Base-by-base conservation (phyloP, 2,113 vertebrate species). In the Andinoacara biseriatus region DNA sequence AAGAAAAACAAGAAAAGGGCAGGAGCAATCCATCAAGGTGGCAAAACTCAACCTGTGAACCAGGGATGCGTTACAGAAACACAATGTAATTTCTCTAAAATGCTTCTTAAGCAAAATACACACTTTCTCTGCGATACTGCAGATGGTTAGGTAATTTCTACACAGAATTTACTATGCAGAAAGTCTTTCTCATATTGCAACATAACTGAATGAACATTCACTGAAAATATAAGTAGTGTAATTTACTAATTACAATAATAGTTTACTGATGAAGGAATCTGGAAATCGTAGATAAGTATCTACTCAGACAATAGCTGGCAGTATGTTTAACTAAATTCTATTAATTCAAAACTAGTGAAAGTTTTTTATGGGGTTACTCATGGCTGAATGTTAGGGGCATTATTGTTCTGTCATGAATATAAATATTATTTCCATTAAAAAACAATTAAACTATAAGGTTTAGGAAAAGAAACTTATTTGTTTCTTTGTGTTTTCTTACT, bases 21-120 rank as follows among this genome's bases (percentile, higher is more conserved):
- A 67, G 61, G 58, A 83, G 82, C 54, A 40, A 89, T 88, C 76
- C 80, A 88, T 92, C 78, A 84, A 85, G 14, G 24, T 63, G 24
- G 83, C 78, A 78, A 3, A 81, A n/a, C 69, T 81, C 20, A 60
- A 84, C 65, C 59, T 83, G 67, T 29, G 65, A 78, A 76, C 43
- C 76, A 75, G n/a, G 17, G 31, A 17, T 5, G 7, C 56, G 10
- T 79, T 54, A 72, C 57, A 74, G 1, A 67, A 80, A 58, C 35
- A 62, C 20, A 46, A 13, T 58, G 40, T 24, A 2, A 20, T 58
- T 62, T 76, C 49, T 78, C 33, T 78, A 15, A 38, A 61, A 69
- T 17, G 46, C 33, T 17, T 40, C 56, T 43, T 22, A 61, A 43
- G 80, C 72, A 83, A 54, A 80, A 49, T 9, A 76, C 79, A 63